These are phyloP conservation scores for Charadrius vociferus DNA, from an alignment of 2,113 vertebrate species.

Conservation along the genomic window DNA sequence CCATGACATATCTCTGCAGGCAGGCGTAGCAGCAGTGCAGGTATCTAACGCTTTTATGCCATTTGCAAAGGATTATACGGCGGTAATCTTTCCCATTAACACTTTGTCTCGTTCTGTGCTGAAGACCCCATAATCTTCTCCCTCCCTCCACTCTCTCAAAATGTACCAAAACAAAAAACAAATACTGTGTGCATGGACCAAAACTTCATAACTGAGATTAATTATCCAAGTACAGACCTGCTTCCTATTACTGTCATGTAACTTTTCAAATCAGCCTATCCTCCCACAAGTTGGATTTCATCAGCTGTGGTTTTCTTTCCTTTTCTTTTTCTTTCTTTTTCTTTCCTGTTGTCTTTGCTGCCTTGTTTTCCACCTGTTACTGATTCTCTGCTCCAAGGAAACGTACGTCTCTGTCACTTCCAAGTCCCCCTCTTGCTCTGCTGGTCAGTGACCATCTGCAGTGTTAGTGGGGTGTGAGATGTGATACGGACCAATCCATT, in stretches of 20 bases:
- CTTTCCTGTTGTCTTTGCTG: not conserved
- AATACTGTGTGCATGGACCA: not conserved
- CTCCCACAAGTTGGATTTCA: not conserved
- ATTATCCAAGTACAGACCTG: not conserved
- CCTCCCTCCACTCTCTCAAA: not conserved
- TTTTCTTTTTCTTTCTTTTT: too few species aligned
- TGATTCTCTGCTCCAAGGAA: not conserved
- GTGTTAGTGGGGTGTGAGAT: not conserved
- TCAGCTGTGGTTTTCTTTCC: not conserved
- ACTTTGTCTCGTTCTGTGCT: not conserved
- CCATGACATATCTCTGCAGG: conserved; percentile 15
- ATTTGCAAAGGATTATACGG: conserved; percentile 4
- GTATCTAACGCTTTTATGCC: not conserved
- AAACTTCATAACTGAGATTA: not conserved
- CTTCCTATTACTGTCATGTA: not conserved
- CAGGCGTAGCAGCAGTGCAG: not conserved
- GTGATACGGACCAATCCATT: not conserved
- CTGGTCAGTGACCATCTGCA: not conserved
- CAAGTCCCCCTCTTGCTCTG: not conserved
- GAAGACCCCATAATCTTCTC: not conserved
- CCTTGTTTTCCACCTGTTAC: not conserved
- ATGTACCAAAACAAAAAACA: not conserved
- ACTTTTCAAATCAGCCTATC: not conserved
- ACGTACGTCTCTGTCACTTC: not conserved
- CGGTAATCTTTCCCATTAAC: conserved; percentile 26